Percentiles rank a stretch among this genome's conserved stretches.
These are phyloP conservation scores for Muscina levida DNA, from an alignment of 2,888 invertebrate species.

Conservation along the genomic window DNA sequence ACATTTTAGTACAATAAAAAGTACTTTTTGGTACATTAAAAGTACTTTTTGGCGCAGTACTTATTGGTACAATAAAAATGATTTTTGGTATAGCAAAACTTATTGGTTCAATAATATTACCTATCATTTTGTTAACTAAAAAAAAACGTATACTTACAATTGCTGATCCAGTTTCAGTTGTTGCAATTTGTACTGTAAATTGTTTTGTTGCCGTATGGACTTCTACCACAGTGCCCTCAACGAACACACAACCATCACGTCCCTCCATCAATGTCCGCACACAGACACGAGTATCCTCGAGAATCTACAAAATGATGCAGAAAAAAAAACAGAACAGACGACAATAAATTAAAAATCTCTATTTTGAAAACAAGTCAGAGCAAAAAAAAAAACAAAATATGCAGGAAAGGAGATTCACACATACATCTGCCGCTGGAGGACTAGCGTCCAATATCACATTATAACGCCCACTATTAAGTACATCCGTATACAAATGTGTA, in stretches of 20 bases:
- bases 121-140: too few relatives aligned
- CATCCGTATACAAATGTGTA: constrained; percentile 86
- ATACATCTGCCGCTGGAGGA: constrained; percentile 90
- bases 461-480: constrained; percentile 89
- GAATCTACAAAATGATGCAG: constrained; percentile 82
- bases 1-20: too few relatives aligned
- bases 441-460: constrained; percentile 96
- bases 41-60: too few relatives aligned
- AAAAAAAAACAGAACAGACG: constrained; percentile 10
- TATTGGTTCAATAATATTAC: too few relatives aligned
- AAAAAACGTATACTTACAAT: constrained; percentile 50
- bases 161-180: constrained; percentile 48
- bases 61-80: too few relatives aligned
- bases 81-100: too few relatives aligned
- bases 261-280: constrained; percentile 85
- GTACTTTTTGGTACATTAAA: too few relatives aligned
- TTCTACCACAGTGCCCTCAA: constrained; percentile 90
- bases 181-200: constrained; percentile 84
- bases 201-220: constrained; percentile 85
- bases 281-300: constrained; percentile 90
- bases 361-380: constrained; percentile 36
- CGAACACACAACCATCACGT: constrained; percentile 87
- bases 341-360: constrained; percentile 11
- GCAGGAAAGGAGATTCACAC: constrained; percentile 52
- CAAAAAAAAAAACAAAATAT: not conserved